phyloP scores from a whole-genome alignment of 2,797 vertebrate genomes.

The Todus mexicanus region DNA sequence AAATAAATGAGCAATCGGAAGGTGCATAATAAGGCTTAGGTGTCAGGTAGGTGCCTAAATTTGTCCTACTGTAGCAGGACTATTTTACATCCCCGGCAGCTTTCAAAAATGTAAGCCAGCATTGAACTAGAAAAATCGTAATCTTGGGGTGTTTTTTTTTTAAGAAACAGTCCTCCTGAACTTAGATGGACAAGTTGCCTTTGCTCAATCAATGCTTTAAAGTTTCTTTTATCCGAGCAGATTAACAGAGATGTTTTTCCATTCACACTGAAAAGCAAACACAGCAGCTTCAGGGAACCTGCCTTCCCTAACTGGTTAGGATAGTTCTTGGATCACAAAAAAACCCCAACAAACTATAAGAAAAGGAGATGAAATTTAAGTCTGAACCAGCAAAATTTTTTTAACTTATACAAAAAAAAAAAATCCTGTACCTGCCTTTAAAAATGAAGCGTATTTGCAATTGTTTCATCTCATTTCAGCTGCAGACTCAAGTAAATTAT shows the following conservation, averaged over 20 bases:
- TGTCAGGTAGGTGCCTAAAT: neutral
- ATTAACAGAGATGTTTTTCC: neutral
- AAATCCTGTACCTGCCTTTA: too few species aligned
- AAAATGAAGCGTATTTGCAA: neutral
- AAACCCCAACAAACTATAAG: neutral
- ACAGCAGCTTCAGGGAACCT: neutral
- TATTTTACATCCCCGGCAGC: neutral
- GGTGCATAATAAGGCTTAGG: neutral
- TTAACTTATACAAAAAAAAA: too few species aligned
- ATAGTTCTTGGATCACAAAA: neutral
- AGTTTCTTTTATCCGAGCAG: neutral
- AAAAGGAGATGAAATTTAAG: neutral
- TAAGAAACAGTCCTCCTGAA: neutral
- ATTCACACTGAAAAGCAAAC: neutral
- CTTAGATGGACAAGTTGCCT: neutral
- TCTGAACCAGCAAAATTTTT: neutral
- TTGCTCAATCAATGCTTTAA: neutral
- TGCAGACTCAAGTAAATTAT: neutral
- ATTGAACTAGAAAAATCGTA: neutral
- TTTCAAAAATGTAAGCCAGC: neutral
- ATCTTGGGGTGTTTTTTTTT: neutral
- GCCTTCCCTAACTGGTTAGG: neutral
- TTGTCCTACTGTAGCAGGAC: neutral
- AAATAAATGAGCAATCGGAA: neutral
- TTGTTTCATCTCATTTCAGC: neutral